A percentile compares a stretch with the other conserved stretches of the same genome.
Conservation (phyloP, 2,797 vertebrate species). For the Microhierax caerulescens region DNA sequence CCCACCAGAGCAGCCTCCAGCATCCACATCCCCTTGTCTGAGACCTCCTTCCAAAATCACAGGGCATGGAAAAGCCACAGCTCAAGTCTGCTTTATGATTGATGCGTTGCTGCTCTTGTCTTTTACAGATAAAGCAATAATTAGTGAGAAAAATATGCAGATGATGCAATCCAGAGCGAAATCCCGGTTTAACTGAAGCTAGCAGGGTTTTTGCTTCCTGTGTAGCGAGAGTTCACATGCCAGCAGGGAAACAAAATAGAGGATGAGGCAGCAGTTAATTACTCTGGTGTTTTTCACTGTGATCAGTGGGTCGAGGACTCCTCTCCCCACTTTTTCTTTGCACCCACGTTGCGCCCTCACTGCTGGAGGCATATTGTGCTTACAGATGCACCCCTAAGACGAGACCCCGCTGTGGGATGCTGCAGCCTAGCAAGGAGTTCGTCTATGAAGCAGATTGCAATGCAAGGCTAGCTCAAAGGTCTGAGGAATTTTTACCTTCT, state of each 20-base stretch:
- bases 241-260: background rate
- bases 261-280: background rate
- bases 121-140: background rate
- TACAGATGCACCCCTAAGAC: background rate
- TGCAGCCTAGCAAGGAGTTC: background rate
- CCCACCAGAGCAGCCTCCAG: background rate
- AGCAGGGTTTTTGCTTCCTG: background rate
- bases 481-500: background rate
- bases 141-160: background rate
- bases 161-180: background rate
- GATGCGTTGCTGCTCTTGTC: background rate
- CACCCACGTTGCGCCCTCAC: background rate
- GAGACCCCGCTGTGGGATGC: background rate
- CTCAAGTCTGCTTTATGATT: background rate
- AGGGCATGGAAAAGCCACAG: background rate
- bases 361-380: background rate
- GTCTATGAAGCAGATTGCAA: background rate
- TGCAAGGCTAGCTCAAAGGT: background rate
- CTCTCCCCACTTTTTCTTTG: background rate
- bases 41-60: background rate
- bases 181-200: background rate
- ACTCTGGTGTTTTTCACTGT: background rate
- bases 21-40: background rate
- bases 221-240: background rate
- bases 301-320: background rate